A percentile compares a stretch with the other conserved stretches of the same genome.
Evolutionary conservation across 2,888 invertebrate species (phyloP).

Genomic region (Junonia oenone): DNA sequence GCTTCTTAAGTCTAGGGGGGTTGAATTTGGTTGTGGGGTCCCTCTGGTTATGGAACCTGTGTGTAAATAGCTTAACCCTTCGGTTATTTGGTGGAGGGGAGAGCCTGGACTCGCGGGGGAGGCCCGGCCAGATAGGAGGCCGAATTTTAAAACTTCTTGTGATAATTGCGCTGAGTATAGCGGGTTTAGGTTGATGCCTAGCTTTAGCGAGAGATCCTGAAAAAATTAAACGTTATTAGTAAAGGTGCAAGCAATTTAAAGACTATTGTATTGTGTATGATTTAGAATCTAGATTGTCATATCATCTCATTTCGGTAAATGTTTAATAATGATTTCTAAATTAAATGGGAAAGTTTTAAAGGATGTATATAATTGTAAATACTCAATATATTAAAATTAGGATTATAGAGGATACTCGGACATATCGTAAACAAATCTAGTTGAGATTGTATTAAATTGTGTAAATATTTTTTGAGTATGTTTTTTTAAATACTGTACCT

Average conservation of each 20-base stretch:
- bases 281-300: too few relatives aligned
- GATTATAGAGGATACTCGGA: too few relatives aligned
- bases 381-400: too few relatives aligned
- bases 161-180: slow-evolving; percentile 50
- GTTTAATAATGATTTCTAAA: too few relatives aligned
- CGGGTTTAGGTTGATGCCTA: slow-evolving; percentile 74
- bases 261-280: too few relatives aligned
- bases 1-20: slow-evolving; percentile 77
- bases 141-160: slow-evolving; percentile 50
- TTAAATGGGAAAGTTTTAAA: too few relatives aligned
- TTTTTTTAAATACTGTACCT: slow-evolving; percentile 31
- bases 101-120: slow-evolving; percentile 53
- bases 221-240: background rate
- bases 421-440: too few relatives aligned
- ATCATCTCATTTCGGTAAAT: too few relatives aligned
- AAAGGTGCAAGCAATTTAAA: too few relatives aligned
- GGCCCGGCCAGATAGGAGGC: slow-evolving; percentile 45
- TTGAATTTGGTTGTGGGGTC: slow-evolving; percentile 81
- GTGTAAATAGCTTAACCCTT: slow-evolving; percentile 86
- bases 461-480: background rate
- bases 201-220: slow-evolving; percentile 72
- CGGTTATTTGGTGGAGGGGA: slow-evolving; percentile 83
- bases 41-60: slow-evolving; percentile 85
- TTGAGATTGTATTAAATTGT: too few relatives aligned
- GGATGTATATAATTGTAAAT: too few relatives aligned